A percentile compares a stretch with the other conserved stretches of the same genome.
Evolutionary conservation across 2,888 invertebrate genomes (phyloP).

Genomic region (Andrena bicolor): DNA sequence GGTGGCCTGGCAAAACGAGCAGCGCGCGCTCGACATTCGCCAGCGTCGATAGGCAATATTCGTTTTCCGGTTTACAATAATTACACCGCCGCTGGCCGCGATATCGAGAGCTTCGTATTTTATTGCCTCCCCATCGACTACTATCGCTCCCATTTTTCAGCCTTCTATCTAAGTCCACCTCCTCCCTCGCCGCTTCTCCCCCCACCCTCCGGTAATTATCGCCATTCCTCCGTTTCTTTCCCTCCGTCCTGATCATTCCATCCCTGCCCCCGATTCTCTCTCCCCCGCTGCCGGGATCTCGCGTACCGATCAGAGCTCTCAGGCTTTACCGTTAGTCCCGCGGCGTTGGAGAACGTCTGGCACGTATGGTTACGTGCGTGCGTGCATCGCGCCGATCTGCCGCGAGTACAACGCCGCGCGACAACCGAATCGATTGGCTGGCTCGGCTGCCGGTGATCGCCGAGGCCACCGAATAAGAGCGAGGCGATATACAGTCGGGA

Average conservation of each 20-base stretch:
- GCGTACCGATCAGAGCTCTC: conserved; percentile 60
- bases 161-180: conserved; percentile 52
- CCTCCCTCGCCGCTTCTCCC: conserved; percentile 28
- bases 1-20: conserved; percentile 19
- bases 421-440: neutral
- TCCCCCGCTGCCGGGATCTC: conserved; percentile 47
- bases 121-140: conserved; percentile 61
- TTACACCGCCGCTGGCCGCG: conserved; percentile 56
- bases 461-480: neutral
- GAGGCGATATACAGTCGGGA: neutral
- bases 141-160: conserved; percentile 69
- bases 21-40: conserved; percentile 34
- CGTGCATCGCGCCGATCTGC: conserved; percentile 13
- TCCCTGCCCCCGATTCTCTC: conserved; percentile 36
- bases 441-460: neutral
- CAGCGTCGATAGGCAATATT: conserved; percentile 45
- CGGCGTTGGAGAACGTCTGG: conserved; percentile 44
- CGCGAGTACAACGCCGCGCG: neutral
- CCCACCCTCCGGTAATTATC: conserved; percentile 67
- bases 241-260: conserved; percentile 19
- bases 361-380: conserved; percentile 43
- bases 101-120: conserved; percentile 60
- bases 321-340: conserved; percentile 63
- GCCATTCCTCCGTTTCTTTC: conserved; percentile 34
- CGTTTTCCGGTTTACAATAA: conserved; percentile 63